phyloP scores from a whole-genome alignment of 2,888 invertebrate genomes.

The Nyleta sp. region DNA sequence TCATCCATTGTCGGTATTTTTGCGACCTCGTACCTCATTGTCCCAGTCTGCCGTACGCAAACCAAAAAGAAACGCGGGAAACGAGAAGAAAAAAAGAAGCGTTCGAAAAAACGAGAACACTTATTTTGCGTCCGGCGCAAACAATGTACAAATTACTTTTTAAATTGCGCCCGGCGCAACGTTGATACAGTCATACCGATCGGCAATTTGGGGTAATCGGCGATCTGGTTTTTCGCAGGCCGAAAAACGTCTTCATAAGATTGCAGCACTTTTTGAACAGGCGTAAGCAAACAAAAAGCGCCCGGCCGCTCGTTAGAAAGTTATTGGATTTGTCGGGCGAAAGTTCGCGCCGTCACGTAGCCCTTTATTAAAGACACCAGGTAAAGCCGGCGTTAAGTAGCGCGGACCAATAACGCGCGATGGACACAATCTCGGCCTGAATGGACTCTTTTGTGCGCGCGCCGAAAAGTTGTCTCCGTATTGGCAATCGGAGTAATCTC shows the following conservation, averaged over 20 bases:
- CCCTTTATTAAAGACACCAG: constrained; percentile 24
- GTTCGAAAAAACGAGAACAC: neutral
- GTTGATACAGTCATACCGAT: constrained; percentile 38
- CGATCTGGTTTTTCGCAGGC: constrained; percentile 26
- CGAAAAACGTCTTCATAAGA: constrained; percentile 42
- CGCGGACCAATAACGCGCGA: constrained; percentile 22
- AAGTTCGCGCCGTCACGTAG: constrained; percentile 34
- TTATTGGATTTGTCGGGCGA: constrained; percentile 40
- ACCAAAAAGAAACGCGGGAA: neutral
- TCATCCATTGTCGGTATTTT: constrained; percentile 50
- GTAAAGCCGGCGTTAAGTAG: constrained; percentile 8
- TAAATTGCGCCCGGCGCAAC: constrained; percentile 17
- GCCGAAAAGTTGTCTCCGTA: neutral
- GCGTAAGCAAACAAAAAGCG: constrained; percentile 15
- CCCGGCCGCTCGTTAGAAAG: constrained; percentile 16
- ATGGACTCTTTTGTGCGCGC: no score
- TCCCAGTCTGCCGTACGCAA: no score
- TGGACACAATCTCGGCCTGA: no score
- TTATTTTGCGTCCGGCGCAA: constrained; percentile 9
- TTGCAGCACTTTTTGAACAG: constrained; percentile 20
- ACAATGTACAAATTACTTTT: constrained; percentile 45
- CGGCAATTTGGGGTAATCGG: constrained; percentile 31
- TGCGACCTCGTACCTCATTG: constrained; percentile 34
- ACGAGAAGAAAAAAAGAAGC: neutral
- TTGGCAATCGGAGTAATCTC: constrained; percentile 42